Evolutionary conservation across 2,113 vertebrate genomes (phyloP), one percentile per base, ranked within the genome.

Genomic region (Neotoma lepida): DNA sequence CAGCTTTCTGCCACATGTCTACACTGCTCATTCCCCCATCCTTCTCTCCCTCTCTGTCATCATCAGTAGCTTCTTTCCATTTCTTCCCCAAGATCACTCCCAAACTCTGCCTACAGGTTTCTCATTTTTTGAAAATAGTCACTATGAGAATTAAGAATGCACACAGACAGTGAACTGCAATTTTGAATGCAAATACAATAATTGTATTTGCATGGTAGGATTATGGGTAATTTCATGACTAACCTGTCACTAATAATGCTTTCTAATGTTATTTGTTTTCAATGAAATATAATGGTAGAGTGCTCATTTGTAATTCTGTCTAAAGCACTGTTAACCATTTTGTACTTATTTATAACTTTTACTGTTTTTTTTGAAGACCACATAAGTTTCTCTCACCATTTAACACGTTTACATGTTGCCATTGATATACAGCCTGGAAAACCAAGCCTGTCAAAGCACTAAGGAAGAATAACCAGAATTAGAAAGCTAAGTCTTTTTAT

Each of bases 121-220:
- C 66, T 41, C 39, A 26, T 24, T 41, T 51, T 54, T 46, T 41
- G 12, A 74, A 54, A 63, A n/a, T 51, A n/a, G 9, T n/a, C 68
- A 81, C 20, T 35, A 39, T 54, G 63, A 86, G 33, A 89, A 89
- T 84, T 82, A 86, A 56, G 66, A 89, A 46, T 74, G 26, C 15
- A 80, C 46, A 81, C 41, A 54, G 41, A 70, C 82, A 56, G n/a
- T 44, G n/a, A 80, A 89, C 88, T 71, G 64, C 39, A 95, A 76
- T 51, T 95, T 81, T 81, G 39, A 95, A 80, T 93, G 58, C 92
- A 96, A 94, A 93, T 92, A 86, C 2, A 30, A 73, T 89, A 66
- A 91, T 89, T 89, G 26, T 87, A 87, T 95, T 96, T 96, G 68
- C 56, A 89, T 46, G 24, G 33, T 26, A 64, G 35, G 68, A 95